Base-by-base conservation (phyloP, 2,888 invertebrate species). In the Mongoloraphidia duomilia region DNA sequence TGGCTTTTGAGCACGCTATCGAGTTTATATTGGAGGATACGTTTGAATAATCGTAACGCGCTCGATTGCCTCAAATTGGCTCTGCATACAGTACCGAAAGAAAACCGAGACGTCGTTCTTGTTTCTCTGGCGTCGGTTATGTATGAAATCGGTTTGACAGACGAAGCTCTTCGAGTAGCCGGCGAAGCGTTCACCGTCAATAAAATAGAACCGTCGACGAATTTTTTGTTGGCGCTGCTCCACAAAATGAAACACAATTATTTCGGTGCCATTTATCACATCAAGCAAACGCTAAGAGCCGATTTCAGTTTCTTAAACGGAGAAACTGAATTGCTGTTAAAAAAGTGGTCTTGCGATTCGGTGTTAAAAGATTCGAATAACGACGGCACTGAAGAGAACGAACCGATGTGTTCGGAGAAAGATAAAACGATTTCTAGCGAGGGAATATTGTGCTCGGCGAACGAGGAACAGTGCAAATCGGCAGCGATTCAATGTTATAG, bases 11-110 rank as follows among this genome's bases (percentile, higher is more conserved):
- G 79, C 57, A 81, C 82, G 10, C 62, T 88, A 39, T 82, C 87
- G 0, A 84, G 83, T 0, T 65, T 87, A 13, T 86, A 87, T 64
- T 89, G 87, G 87, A 74, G 87, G 9, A 76, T 83, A 1, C 73
- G 80, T 4, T 79, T 80, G 8, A 82, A 84, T 60, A 73, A 76
- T 35, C 70, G 71, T 43, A 80, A 83, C 60, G 82, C 83, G 0
- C 64, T 84, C 8, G 79, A 80, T 57, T 89, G 88, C 62, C 70
- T 84, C 8, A 72, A 81, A 40, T 66, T 76, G 9, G 80, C 84
- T 1, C 69, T 77, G 34, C 69, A 71, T 53, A 65, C 68, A n/a
- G 76, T 74, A 8, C 77, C 77, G 0, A 63, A 67, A 4, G 73
- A 75, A 53, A 75, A 77, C 55, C 71, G 70, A 10, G 85, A 86